These are phyloP conservation scores for Myotis myotis DNA, from an alignment of 2,797 vertebrate genomes.

Conservation along the genomic window DNA sequence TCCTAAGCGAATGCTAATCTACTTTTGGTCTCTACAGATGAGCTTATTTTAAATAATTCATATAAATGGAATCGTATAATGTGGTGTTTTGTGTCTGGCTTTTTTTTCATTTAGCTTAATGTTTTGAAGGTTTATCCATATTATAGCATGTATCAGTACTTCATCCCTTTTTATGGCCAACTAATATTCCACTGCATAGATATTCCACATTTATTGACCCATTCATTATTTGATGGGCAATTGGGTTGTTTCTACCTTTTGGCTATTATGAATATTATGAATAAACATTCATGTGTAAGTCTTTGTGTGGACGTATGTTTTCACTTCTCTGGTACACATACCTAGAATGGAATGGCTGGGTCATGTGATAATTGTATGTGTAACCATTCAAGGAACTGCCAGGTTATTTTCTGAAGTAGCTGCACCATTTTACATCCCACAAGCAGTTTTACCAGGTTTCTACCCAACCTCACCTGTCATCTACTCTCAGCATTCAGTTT, in stretches of 20 bases:
- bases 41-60: neutral
- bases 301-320: neutral
- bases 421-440: neutral
- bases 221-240: neutral
- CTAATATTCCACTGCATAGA: neutral
- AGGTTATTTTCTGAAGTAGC: neutral
- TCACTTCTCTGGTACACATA: neutral
- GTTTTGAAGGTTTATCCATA: neutral
- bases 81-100: neutral
- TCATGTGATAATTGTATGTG: neutral
- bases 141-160: neutral
- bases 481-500: neutral
- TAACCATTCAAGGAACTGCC: neutral
- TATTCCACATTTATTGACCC: neutral
- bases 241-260: neutral
- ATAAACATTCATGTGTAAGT: neutral
- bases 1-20: neutral
- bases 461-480: neutral
- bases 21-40: neutral
- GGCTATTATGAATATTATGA: neutral
- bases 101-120: neutral
- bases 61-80: neutral
- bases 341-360: neutral
- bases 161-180: neutral
- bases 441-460: neutral